Conservation (phyloP, 1,140 invertebrate genomes). For the Brachionus manjavacas region DNA sequence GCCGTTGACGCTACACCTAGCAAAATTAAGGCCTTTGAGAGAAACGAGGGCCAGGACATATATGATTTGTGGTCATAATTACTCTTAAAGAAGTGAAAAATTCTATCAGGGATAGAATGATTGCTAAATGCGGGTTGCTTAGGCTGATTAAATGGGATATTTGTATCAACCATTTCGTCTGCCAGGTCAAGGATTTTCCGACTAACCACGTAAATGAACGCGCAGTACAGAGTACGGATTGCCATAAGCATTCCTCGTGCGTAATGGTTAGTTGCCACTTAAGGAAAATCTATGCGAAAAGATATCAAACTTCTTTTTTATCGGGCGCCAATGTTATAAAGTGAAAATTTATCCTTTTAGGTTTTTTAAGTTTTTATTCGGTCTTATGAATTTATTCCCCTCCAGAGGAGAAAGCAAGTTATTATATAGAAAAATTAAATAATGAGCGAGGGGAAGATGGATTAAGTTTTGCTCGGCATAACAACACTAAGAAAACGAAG, state of each 20-base stretch:
- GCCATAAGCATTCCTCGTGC: not conserved
- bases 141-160: not conserved
- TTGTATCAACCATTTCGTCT: not conserved
- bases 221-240: not conserved
- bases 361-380: not conserved
- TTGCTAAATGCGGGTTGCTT: not conserved
- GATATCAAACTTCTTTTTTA: not conserved
- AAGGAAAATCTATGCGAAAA: not conserved
- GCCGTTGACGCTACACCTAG: not conserved
- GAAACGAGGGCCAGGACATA: not conserved
- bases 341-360: not conserved
- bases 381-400: not conserved
- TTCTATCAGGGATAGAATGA: not conserved
- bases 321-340: slow-evolving; percentile 5
- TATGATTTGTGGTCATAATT: not conserved
- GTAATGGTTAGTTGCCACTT: not conserved
- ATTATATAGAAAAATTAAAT: not conserved
- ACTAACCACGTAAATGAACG: not conserved
- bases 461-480: not conserved
- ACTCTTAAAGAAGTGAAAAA: not conserved
- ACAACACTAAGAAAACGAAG: too few relatives aligned
- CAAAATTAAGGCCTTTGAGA: not conserved
- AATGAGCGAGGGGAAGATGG: not conserved
- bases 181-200: not conserved
- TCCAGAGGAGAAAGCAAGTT: not conserved